Evolutionary conservation across 2,797 vertebrate genomes (phyloP), one percentile per base, ranked within the genome.

Genomic region (Craterocephalus amniculus): DNA sequence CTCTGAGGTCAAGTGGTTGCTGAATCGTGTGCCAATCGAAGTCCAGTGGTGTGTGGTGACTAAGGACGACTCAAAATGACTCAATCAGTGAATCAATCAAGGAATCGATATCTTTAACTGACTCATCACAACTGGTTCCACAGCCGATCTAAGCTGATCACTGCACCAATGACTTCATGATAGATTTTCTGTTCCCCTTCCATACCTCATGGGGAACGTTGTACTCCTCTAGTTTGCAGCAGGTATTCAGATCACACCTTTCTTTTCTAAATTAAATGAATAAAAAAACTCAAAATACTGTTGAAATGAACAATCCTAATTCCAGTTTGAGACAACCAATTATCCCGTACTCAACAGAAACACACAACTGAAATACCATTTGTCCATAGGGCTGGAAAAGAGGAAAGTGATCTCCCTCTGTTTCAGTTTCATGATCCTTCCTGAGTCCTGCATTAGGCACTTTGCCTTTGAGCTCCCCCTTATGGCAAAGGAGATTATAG

Each of bases 401-500:
- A 73, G 62, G 57, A 61, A 79, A 84, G 74, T 71, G 67, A 64
- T 70, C 69, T 31, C 22, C 67, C 43, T 75, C 60, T 67, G 24
- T 71, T 48, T 18, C 36, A 70, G 61, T 74, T n/a, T 71, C 58
- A 59, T 78, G 79, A 84, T 77, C 51, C 63, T 70, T 32, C 36
- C 71, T 55, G 38, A 76, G 55, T 74, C 76, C 60, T 75, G 76
- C 63, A 66, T 58, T 60, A 74, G 72, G 85, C 88, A 79, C 74
- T 89, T 89, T 91, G 87, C 82, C 87, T 91, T 88, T 88, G 89
- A 90, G 91, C 91, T 89, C 92, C 92, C 90, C 85, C 92, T 86
- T 20, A 90, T 92, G 92, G 91, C 65, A 60, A 70, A 86, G 74
- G 67, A 58, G 48, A 74, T 88, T 72, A 90, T 80, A 84, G 79